phyloP scores from a whole-genome alignment of 2,888 invertebrate species.

The Morinoia aosen region DNA sequence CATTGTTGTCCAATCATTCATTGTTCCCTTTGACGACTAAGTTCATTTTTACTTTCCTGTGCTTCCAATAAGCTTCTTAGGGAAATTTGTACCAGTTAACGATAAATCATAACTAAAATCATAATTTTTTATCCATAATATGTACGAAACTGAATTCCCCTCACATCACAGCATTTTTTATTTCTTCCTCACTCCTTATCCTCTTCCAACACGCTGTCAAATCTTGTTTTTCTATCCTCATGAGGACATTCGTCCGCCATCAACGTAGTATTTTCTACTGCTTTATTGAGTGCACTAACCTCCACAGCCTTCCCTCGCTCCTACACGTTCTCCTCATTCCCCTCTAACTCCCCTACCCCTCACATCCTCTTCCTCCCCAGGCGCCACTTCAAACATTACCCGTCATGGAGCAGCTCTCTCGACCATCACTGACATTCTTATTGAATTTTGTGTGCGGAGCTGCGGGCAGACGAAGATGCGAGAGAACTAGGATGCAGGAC shows the following conservation, averaged over 20 bases:
- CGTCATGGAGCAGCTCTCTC: neutral
- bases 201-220: neutral
- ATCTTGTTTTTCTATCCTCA: neutral
- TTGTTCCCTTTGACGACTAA: too few relatives aligned
- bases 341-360: neutral
- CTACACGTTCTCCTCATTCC: neutral
- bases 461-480: neutral
- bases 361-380: neutral
- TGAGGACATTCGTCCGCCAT: neutral
- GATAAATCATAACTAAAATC: too few relatives aligned
- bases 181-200: neutral
- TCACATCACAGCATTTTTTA: neutral
- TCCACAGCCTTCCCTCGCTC: neutral
- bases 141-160: too few relatives aligned
- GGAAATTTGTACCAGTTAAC: too few relatives aligned
- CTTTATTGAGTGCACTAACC: neutral
- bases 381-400: conserved; percentile 32
- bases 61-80: too few relatives aligned
- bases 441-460: conserved; percentile 41
- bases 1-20: too few relatives aligned
- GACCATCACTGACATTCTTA: conserved; percentile 36
- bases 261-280: neutral
- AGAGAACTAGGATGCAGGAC: neutral
- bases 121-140: too few relatives aligned
- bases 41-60: too few relatives aligned